A percentile compares a stretch with the other conserved stretches of the same genome.
These are phyloP conservation scores for Campylomormyrus numenius DNA, from an alignment of 2,113 vertebrate species.

Conservation along the genomic window DNA sequence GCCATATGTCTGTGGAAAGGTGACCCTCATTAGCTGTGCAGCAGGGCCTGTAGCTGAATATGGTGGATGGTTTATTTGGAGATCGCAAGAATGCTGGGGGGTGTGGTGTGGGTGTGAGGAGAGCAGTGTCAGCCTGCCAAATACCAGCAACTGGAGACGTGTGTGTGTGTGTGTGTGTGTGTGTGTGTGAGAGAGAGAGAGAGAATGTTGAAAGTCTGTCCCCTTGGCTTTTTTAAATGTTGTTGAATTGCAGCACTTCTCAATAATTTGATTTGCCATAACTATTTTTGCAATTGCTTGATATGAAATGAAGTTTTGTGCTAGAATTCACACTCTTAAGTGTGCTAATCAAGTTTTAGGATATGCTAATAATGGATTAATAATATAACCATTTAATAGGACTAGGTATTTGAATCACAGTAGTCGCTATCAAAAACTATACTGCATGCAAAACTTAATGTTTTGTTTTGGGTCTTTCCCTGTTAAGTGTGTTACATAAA, in stretches of 20 bases:
- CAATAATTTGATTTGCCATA: neutral
- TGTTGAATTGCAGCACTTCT: neutral
- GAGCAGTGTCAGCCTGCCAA: neutral
- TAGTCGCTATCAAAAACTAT: neutral
- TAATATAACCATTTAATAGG: neutral
- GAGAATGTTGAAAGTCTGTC: neutral
- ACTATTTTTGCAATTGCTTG: neutral
- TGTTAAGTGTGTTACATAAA: neutral
- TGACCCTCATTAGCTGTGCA: neutral
- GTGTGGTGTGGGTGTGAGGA: neutral
- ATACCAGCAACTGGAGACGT: conserved; percentile 10
- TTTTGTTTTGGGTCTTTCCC: neutral
- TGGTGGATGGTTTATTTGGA: conserved; percentile 9
- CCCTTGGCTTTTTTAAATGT: neutral
- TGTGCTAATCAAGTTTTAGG: neutral
- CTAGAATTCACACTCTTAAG: neutral
- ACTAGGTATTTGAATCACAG: neutral
- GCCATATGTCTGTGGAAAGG: neutral
- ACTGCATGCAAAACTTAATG: neutral
- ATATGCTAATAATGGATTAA: neutral
- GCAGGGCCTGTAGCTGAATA: neutral
- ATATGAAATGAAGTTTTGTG: neutral
- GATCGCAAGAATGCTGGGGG: neutral
- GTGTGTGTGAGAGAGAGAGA: no score
- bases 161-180: neutral